Conservation (phyloP, 2,888 invertebrate genomes). For the Megalurothrips usitatus region DNA sequence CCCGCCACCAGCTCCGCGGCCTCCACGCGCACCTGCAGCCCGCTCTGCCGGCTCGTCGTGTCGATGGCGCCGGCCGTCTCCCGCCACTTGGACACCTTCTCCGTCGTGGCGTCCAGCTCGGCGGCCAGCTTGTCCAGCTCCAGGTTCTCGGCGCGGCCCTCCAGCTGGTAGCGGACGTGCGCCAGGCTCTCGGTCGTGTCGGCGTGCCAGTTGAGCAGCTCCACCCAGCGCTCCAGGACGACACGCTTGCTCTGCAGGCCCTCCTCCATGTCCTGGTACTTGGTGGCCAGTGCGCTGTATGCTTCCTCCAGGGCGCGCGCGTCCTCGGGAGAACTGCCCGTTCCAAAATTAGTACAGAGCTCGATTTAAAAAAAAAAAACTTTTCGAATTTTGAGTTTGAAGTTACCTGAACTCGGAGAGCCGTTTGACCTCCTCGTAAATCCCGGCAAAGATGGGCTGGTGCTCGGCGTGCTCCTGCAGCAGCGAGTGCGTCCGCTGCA, state of each 20-base stretch:
- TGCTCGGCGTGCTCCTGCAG: conserved; percentile 82
- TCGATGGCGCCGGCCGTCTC: conserved; percentile 39
- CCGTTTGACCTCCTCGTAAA: conserved; percentile 78
- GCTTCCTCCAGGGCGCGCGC: conserved; percentile 66
- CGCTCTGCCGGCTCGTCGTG: conserved; percentile 46
- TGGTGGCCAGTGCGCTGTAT: conserved; percentile 68
- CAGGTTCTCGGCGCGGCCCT: conserved; percentile 56
- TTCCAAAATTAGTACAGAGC: background rate
- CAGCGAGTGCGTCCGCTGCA: conserved; percentile 73
- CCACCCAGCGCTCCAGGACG: conserved; percentile 75
- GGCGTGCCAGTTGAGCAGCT: conserved; percentile 74
- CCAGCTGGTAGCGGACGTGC: conserved; percentile 73
- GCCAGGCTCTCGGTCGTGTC: conserved; percentile 73
- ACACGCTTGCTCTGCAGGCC: conserved; percentile 69
- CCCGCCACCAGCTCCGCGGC: conserved; percentile 62
- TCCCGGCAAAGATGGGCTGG: conserved; percentile 68
- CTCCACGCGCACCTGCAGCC: conserved; percentile 65
- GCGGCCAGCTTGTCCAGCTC: conserved; percentile 45
- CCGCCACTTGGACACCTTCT: conserved; percentile 39
- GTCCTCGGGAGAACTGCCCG: conserved; percentile 68
- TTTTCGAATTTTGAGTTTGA: background rate
- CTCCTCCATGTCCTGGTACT: conserved; percentile 71
- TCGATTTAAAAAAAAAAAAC: background rate
- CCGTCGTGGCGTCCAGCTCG: conserved; percentile 30
- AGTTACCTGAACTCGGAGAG: conserved; percentile 49